Evolutionary conservation across 2,113 vertebrate species (phyloP).

Genomic region (Amphilophus citrinellus): DNA sequence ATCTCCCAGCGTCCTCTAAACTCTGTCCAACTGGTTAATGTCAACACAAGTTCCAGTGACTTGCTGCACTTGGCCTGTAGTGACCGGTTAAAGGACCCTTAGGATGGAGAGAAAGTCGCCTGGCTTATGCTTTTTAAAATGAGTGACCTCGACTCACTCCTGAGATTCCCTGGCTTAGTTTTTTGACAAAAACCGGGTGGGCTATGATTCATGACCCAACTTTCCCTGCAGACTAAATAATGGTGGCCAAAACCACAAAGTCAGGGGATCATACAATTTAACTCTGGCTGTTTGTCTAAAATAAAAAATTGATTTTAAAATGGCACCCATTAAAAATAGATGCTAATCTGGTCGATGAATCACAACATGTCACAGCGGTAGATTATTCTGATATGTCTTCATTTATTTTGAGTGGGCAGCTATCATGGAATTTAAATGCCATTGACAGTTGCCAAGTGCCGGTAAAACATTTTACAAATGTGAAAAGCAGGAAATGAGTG

Average conservation of each 20-base stretch:
- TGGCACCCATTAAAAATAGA: constrained; percentile 6
- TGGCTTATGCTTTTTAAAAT: constrained; percentile 5
- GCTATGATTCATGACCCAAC: constrained; percentile 29
- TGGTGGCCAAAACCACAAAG: constrained; percentile 22
- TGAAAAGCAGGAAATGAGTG: constrained; percentile 59
- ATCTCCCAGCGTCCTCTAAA: constrained; percentile 12
- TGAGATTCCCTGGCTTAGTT: constrained; percentile 20
- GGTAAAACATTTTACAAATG: constrained; percentile 49
- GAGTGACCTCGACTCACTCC: constrained; percentile 25
- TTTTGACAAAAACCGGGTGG: constrained; percentile 16
- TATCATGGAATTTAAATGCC: constrained; percentile 49
- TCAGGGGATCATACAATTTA: neutral
- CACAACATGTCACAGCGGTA: neutral
- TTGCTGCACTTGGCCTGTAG: constrained; percentile 64
- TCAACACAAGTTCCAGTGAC: constrained; percentile 54
- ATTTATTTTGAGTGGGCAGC: constrained; percentile 46
- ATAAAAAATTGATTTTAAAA: constrained; percentile 21
- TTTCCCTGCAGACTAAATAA: constrained; percentile 6
- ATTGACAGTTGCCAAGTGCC: constrained; percentile 55
- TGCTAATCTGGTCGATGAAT: constrained; percentile 31
- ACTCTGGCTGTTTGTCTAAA: neutral
- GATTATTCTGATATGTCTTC: constrained; percentile 50
- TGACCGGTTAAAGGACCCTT: constrained; percentile 49
- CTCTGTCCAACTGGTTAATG: constrained; percentile 48
- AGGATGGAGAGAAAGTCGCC: constrained; percentile 23